Percentiles rank a stretch among this genome's conserved stretches.
Conservation (phyloP, 2,797 vertebrate genomes). For the Crocodylus rhombifer region DNA sequence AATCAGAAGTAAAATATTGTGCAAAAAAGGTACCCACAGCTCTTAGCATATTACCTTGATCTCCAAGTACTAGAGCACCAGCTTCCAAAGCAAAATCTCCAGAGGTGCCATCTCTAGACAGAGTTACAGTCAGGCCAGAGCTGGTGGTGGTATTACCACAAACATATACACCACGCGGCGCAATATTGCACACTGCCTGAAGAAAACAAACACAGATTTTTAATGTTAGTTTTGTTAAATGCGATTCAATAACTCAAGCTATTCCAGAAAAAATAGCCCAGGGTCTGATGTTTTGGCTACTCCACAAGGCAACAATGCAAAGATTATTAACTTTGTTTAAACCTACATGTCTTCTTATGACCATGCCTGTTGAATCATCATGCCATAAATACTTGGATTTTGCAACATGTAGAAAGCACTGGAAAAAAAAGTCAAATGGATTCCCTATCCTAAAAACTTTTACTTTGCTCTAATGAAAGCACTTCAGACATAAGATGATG, state of each 20-base stretch:
- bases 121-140: constrained; percentile 94
- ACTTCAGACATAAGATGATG: neutral
- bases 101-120: constrained; percentile 91
- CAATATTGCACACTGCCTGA: constrained; percentile 93
- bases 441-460: neutral
- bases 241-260: neutral
- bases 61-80: constrained; percentile 94
- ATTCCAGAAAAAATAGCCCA: neutral
- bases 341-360: neutral
- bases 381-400: neutral
- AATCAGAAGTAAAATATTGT: neutral
- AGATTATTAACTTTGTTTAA: neutral
- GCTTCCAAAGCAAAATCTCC: constrained; percentile 97
- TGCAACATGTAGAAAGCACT: neutral
- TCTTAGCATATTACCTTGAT: constrained; percentile 84
- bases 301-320: accelerated
- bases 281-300: neutral
- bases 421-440: neutral
- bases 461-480: neutral
- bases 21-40: neutral
- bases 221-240: neutral
- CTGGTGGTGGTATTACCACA: constrained; percentile 97
- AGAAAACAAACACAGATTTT: constrained; percentile 47
- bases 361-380: neutral
- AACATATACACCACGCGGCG: constrained; percentile 96